Percentiles rank a stretch among this genome's conserved stretches.
These are phyloP conservation scores for Actenoides lindsayi DNA, from an alignment of 2,113 vertebrate genomes.

Conservation along the genomic window DNA sequence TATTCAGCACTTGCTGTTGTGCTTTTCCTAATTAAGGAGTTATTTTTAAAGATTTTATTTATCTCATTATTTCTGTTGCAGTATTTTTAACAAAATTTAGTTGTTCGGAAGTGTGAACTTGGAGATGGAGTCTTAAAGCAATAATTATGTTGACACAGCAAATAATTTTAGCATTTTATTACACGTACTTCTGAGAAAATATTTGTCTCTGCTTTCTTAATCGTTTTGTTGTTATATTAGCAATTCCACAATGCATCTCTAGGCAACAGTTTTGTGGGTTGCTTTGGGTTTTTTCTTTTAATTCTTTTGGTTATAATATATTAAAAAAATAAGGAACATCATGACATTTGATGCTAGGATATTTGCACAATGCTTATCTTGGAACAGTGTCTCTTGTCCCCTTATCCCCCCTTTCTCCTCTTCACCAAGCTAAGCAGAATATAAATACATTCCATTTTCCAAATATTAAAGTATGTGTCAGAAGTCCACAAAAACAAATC, in stretches of 20 bases:
- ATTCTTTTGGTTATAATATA: background rate
- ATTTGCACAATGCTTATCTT: background rate
- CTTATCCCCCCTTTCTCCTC: background rate
- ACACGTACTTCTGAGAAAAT: background rate
- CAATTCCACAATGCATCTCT: background rate
- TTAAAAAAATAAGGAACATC: background rate
- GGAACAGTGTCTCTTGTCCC: background rate
- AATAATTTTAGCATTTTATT: background rate
- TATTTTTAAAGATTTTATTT: background rate
- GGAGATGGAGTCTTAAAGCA: background rate
- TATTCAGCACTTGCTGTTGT: background rate
- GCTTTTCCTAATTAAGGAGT: background rate
- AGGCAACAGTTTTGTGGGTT: background rate
- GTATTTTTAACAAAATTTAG: background rate
- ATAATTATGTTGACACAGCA: background rate
- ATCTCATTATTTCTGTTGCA: background rate
- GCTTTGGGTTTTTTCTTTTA: background rate
- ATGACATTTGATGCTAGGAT: background rate
- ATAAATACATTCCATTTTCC: background rate
- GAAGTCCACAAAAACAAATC: background rate
- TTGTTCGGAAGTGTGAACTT: background rate
- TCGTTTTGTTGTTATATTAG: background rate
- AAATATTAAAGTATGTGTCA: background rate
- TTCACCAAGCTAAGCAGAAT: background rate
- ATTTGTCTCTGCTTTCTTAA: background rate